phyloP scores from a whole-genome alignment of 2,888 invertebrate species.

The Gari tellinella region DNA sequence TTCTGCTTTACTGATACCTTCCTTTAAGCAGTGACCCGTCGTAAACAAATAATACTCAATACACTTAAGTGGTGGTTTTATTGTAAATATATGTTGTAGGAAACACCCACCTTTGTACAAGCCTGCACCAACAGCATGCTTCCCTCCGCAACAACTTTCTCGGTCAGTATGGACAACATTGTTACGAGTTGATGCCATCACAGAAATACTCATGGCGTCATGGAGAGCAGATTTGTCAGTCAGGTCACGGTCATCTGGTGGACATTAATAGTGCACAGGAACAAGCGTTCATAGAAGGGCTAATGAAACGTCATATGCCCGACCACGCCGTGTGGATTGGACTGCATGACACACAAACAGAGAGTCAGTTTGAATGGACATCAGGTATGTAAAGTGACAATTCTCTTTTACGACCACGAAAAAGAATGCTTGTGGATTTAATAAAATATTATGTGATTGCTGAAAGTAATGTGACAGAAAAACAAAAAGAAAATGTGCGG shows the following conservation, averaged over 20 bases:
- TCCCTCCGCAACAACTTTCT: background rate
- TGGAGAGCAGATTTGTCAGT: conserved; percentile 22
- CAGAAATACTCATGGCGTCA: conserved; percentile 22
- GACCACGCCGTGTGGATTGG: conserved; percentile 49
- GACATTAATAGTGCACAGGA: conserved; percentile 26
- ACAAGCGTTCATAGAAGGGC: conserved; percentile 31
- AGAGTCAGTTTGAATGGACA: conserved; percentile 38
- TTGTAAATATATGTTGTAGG: too few relatives aligned
- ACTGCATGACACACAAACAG: conserved; percentile 26
- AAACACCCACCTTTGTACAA: too few relatives aligned
- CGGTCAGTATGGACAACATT: conserved; percentile 26
- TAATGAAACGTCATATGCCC: conserved; percentile 21
- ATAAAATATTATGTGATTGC: too few relatives aligned
- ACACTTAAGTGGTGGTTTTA: too few relatives aligned
- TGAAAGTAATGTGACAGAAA: too few relatives aligned
- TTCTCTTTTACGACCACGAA: too few relatives aligned
- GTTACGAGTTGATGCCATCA: conserved; percentile 37
- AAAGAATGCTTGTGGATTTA: too few relatives aligned
- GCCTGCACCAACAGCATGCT: too few relatives aligned
- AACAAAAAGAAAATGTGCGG: too few relatives aligned
- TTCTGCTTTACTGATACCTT: too few relatives aligned
- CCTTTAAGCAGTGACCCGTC: too few relatives aligned
- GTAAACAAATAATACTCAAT: too few relatives aligned
- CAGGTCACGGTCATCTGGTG: conserved; percentile 30
- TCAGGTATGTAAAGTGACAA: conserved; percentile 33